Evolutionary conservation across 1,140 invertebrate genomes (phyloP).

Genomic region (Cydia splendana): DNA sequence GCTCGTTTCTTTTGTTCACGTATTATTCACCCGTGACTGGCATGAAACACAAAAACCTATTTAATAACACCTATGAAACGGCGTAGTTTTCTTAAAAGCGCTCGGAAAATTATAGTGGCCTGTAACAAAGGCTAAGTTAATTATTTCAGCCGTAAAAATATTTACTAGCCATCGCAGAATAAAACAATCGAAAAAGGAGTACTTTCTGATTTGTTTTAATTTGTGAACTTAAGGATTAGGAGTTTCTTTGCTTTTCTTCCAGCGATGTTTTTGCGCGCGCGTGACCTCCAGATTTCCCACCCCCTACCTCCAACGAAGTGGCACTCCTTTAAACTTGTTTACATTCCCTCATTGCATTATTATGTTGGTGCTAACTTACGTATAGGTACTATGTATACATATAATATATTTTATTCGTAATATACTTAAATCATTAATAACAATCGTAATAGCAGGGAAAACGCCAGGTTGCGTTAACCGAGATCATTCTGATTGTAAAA

Average conservation of each 20-base stretch:
- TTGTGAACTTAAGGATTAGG: not conserved
- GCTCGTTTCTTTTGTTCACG: conserved; percentile 72
- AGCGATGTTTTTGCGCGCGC: not conserved
- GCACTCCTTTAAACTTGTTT: conserved; percentile 8
- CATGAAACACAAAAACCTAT: conserved; percentile 69
- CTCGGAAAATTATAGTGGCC: conserved; percentile 42
- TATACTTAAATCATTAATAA: not conserved
- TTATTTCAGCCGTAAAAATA: conserved; percentile 17
- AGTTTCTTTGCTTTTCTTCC: not conserved
- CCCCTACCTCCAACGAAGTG: not conserved
- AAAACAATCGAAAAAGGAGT: not conserved
- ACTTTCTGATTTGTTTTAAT: not conserved
- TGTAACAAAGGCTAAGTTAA: conserved; percentile 5
- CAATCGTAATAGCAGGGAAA: not conserved
- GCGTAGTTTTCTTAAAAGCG: conserved; percentile 53
- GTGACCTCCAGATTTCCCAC: conserved; percentile 3
- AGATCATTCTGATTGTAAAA: not conserved
- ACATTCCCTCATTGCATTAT: conserved; percentile 7
- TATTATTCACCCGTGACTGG: conserved; percentile 63
- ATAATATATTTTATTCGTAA: not conserved
- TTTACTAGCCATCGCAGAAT: not conserved
- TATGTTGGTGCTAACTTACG: not conserved
- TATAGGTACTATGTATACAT: not conserved
- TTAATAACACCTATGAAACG: conserved; percentile 54
- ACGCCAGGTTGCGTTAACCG: not conserved